Conservation (phyloP, 2,113 vertebrate species). For the Sceloporus tristichus region DNA sequence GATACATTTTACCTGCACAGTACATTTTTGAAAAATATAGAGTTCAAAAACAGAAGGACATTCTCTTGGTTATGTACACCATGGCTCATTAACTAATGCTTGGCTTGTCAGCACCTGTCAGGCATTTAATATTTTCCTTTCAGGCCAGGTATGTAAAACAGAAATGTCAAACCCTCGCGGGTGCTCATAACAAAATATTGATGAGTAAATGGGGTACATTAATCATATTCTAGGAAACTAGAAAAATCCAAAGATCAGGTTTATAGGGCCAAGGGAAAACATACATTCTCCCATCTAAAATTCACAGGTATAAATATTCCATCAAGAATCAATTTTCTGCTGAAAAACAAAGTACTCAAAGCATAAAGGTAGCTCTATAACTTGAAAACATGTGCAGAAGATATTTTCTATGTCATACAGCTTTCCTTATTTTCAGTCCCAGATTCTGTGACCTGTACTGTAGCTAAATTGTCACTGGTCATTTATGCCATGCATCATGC, state of each 20-base stretch:
- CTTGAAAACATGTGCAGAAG: background rate
- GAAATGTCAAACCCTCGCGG: conserved; percentile 68
- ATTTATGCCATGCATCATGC: conserved; percentile 37
- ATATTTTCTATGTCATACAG: background rate
- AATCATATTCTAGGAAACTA: conserved; percentile 16
- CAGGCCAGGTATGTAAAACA: conserved; percentile 63
- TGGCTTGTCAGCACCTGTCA: conserved; percentile 75
- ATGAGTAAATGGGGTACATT: conserved; percentile 52
- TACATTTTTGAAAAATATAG: conserved; percentile 67
- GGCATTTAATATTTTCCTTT: conserved; percentile 70
- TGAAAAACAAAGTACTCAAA: background rate
- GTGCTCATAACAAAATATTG: conserved; percentile 65
- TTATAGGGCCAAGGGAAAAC: conserved; percentile 22
- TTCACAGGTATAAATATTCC: background rate
- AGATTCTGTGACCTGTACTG: background rate
- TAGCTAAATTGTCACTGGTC: conserved; percentile 34
- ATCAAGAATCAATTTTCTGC: background rate
- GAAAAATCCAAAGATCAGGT: conserved; percentile 45
- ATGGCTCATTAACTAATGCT: conserved; percentile 69
- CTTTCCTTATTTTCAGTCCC: background rate
- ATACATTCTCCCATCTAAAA: background rate
- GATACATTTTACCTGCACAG: conserved; percentile 63
- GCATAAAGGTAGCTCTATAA: background rate
- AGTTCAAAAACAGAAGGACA: conserved; percentile 60
- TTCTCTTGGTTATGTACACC: conserved; percentile 66